phyloP scores from a whole-genome alignment of 2,888 invertebrate species.

The Drosophila meridionalis region DNA sequence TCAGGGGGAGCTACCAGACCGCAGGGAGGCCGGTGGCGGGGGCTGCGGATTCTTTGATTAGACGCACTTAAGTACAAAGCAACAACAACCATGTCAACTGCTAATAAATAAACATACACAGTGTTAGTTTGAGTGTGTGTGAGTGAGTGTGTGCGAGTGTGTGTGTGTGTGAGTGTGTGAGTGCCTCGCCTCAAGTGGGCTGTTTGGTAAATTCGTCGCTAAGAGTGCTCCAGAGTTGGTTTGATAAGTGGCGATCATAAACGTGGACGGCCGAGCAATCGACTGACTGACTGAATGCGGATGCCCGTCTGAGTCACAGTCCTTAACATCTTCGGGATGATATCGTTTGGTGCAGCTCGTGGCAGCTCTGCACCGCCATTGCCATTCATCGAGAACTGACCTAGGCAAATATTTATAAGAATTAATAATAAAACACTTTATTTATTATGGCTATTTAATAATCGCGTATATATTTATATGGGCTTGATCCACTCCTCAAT shows the following conservation, averaged over 20 bases:
- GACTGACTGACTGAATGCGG: neutral
- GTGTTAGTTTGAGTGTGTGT: neutral
- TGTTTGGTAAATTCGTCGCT: constrained; percentile 58
- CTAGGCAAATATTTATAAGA: constrained; percentile 16
- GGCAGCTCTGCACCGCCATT: neutral
- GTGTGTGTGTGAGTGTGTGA: constrained; percentile 10
- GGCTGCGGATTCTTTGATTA: constrained; percentile 41
- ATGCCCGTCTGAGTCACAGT: constrained; percentile 8
- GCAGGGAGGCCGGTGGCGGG: constrained; percentile 3
- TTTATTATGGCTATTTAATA: constrained; percentile 20
- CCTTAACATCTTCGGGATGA: neutral
- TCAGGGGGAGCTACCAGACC: constrained; percentile 24
- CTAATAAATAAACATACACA: constrained; percentile 35
- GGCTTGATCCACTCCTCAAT: neutral
- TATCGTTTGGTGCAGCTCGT: neutral
- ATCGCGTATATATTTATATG: constrained; percentile 19
- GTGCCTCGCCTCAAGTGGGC: constrained; percentile 59
- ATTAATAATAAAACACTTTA: constrained; percentile 1
- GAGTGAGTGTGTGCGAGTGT: neutral
- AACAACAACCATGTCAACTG: constrained; percentile 25
- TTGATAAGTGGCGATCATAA: constrained; percentile 14
- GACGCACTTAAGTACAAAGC: constrained; percentile 51
- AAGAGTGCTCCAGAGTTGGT: constrained; percentile 1
- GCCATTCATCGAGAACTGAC: constrained; percentile 4
- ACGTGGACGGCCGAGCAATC: neutral